Conservation (phyloP, 1,140 invertebrate genomes). For the Drosophila nigromelanica region DNA sequence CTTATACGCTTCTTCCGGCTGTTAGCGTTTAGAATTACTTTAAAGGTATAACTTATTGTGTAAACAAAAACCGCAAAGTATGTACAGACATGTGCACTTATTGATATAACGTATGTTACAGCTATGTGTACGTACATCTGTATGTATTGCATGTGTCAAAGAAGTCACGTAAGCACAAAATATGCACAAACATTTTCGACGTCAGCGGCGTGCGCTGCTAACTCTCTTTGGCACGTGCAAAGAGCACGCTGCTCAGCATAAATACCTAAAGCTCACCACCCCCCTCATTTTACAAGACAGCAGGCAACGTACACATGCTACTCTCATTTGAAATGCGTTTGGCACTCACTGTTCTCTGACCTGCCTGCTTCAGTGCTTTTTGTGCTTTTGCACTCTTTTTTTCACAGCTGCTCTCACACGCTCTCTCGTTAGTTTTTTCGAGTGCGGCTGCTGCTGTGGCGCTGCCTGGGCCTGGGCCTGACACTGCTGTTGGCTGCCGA, state of each 20-base stretch:
- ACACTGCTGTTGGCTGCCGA: slow-evolving; percentile 36
- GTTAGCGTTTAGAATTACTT: background rate
- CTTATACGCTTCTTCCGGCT: slow-evolving; percentile 6
- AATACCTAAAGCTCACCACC: slow-evolving; percentile 9
- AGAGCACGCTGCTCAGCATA: slow-evolving; percentile 26
- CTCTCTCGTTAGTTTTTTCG: slow-evolving; percentile 58
- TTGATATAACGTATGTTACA: slow-evolving; percentile 8
- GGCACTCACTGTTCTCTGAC: slow-evolving; percentile 11
- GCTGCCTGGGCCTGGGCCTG: slow-evolving; percentile 28
- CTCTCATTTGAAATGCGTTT: slow-evolving; percentile 53
- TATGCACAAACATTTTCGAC: slow-evolving; percentile 49
- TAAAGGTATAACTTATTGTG: slow-evolving; percentile 1
- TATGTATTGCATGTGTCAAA: slow-evolving; percentile 30
- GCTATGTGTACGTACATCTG: slow-evolving; percentile 3
- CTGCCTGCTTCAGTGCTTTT: slow-evolving; percentile 3
- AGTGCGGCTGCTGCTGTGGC: slow-evolving; percentile 19
- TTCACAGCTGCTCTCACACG: slow-evolving; percentile 22
- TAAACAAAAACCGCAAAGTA: slow-evolving; percentile 17
- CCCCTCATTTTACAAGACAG: slow-evolving; percentile 45
- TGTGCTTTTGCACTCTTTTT: slow-evolving; percentile 22
- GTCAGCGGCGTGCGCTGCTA: slow-evolving; percentile 21
- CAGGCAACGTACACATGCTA: slow-evolving; percentile 1
- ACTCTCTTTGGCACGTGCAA: slow-evolving; percentile 47
- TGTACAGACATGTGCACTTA: slow-evolving; percentile 1
- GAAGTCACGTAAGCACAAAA: slow-evolving; percentile 55